A percentile compares a stretch with the other conserved stretches of the same genome.
Conservation (phyloP, 2,797 vertebrate species). For the Triplophysa yarkandensis region DNA sequence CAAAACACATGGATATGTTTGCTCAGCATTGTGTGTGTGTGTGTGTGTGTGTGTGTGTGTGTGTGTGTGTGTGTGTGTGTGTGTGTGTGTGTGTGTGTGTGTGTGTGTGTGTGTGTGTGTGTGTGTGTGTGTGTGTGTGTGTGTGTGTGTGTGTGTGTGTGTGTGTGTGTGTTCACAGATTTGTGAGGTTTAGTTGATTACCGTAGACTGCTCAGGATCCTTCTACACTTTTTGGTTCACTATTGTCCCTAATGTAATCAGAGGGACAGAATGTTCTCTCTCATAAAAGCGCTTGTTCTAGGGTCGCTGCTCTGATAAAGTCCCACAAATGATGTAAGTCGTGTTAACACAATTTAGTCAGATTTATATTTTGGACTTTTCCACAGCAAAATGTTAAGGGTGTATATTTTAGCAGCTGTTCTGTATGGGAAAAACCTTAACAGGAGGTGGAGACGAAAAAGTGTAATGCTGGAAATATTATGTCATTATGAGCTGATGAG, state of each 20-base stretch:
- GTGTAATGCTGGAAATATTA: too few species aligned
- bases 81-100: not conserved
- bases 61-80: not conserved
- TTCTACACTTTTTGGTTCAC: conserved; percentile 31
- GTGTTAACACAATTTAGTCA: conserved; percentile 16
- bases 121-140: not conserved
- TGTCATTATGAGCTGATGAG: too few species aligned
- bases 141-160: too few species aligned
- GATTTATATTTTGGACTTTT: not conserved
- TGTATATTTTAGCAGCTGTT: not conserved
- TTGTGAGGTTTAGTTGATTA: conserved; percentile 20
- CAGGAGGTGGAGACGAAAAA: too few species aligned
- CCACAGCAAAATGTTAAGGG: conserved; percentile 8
- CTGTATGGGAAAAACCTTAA: not conserved
- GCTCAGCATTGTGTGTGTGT: not conserved
- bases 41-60: not conserved
- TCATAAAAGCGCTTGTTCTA: conserved; percentile 45
- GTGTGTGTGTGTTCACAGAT: not conserved
- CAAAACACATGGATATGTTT: not conserved
- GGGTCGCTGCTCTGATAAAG: conserved; percentile 38
- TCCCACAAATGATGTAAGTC: conserved; percentile 3
- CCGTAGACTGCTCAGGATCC: conserved; percentile 31
- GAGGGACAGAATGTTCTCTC: conserved; percentile 26
- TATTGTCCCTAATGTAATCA: conserved; percentile 12
- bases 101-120: not conserved